Conservation (phyloP, 1,140 invertebrate species). For the Bombus balteatus region DNA sequence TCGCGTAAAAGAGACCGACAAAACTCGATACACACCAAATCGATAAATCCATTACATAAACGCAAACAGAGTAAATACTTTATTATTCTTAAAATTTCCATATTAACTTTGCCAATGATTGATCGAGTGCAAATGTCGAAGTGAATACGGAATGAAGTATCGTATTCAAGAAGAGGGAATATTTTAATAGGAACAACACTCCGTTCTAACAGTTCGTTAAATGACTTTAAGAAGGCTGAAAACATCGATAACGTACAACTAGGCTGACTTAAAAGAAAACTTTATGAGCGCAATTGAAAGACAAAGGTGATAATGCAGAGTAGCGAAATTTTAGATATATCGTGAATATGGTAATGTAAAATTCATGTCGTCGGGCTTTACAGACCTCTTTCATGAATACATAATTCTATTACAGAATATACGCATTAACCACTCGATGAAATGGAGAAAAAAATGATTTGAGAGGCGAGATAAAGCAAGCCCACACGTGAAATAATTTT, state of each 20-base stretch:
- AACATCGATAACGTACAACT: not conserved
- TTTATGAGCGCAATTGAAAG: not conserved
- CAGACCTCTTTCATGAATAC: slow-evolving; percentile 38
- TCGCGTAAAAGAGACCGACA: no score
- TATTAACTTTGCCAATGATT: not conserved
- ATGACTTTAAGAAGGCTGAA: not conserved
- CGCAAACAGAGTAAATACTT: not conserved
- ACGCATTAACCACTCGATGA: slow-evolving; percentile 17
- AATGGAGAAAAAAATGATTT: not conserved
- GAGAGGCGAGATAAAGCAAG: not conserved
- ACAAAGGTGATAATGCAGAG: not conserved
- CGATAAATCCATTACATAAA: not conserved
- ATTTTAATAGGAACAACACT: not conserved
- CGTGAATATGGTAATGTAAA: slow-evolving; percentile 35
- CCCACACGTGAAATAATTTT: not conserved
- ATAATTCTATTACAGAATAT: slow-evolving; percentile 36
- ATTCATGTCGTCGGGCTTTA: slow-evolving; percentile 31
- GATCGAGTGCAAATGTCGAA: not conserved
- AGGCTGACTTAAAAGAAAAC: not conserved
- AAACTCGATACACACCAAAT: no score
- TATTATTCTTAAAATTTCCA: slow-evolving; percentile 31
- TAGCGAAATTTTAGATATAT: slow-evolving; percentile 37
- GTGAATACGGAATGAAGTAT: not conserved
- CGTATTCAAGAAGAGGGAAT: no score
- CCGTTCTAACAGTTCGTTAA: no score